A percentile compares a stretch with the other conserved stretches of the same genome.
Conservation (phyloP, 2,888 invertebrate genomes). For the Coecobrya sp. region DNA sequence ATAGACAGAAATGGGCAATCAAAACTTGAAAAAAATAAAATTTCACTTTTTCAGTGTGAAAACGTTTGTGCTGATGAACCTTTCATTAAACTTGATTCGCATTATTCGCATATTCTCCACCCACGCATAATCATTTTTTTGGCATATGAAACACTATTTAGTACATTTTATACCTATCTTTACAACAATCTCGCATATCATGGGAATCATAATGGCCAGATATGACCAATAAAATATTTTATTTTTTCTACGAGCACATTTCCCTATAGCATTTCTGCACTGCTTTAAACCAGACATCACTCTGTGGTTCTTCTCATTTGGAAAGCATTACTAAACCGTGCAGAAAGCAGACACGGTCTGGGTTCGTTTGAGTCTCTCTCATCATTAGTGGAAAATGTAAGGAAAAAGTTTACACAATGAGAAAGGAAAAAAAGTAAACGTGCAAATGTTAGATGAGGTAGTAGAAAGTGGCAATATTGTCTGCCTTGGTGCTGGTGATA, state of each 20-base stretch:
- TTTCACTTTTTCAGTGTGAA: constrained; percentile 86
- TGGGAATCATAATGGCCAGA: too few species aligned
- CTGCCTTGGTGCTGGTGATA: constrained; percentile 62
- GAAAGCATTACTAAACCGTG: constrained; percentile 4
- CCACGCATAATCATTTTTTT: not conserved
- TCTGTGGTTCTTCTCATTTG: not conserved
- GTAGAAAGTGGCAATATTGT: constrained; percentile 57
- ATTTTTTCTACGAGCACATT: too few species aligned
- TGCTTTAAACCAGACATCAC: not conserved
- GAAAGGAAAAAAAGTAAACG: constrained; percentile 47
- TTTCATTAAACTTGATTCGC: not conserved
- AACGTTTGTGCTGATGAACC: constrained; percentile 4
- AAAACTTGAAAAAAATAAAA: constrained; percentile 86
- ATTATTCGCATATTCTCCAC: not conserved
- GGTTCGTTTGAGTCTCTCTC: constrained; percentile 29
- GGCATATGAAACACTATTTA: too few species aligned
- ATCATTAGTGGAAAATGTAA: constrained; percentile 64
- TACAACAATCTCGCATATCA: too few species aligned
- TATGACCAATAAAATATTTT: too few species aligned
- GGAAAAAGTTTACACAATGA: constrained; percentile 40
- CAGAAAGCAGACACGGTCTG: not conserved
- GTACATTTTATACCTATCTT: too few species aligned
- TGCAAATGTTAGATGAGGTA: constrained; percentile 64
- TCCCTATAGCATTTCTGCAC: too few species aligned
- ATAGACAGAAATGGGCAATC: constrained; percentile 86